A percentile compares a stretch with the other conserved stretches of the same genome.
Conservation (phyloP, 2,888 invertebrate genomes). For the Polymixis lichenea region DNA sequence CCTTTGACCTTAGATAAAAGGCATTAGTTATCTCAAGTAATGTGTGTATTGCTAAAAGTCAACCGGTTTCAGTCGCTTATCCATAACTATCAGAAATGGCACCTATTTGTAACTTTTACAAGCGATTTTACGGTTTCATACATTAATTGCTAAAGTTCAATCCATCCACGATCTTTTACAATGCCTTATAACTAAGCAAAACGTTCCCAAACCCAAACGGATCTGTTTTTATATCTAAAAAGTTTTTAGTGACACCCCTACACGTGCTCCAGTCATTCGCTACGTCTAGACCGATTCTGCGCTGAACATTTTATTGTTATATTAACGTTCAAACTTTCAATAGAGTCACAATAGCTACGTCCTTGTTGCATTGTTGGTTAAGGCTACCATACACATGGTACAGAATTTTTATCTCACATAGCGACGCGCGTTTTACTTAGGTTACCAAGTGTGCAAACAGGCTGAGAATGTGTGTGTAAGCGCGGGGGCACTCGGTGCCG, state of each 20-base stretch:
- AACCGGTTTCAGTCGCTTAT: not conserved
- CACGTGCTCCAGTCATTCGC: conserved; percentile 5
- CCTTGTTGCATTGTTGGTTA: conserved; percentile 20
- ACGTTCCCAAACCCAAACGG: not conserved
- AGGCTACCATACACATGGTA: not conserved
- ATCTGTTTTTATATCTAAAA: not conserved
- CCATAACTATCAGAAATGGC: not conserved
- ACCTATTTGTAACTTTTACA: not conserved
- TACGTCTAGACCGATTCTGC: conserved; percentile 55
- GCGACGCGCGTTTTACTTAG: too few relatives aligned
- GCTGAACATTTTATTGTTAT: conserved; percentile 50
- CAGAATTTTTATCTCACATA: too few relatives aligned
- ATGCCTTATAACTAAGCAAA: conserved; percentile 1
- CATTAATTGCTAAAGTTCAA: too few relatives aligned
- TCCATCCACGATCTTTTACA: not conserved
- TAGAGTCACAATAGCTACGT: conserved; percentile 16
- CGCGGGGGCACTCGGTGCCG: too few relatives aligned
- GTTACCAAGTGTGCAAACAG: too few relatives aligned
- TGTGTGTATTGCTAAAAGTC: not conserved
- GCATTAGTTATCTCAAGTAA: not conserved
- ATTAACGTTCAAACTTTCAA: conserved; percentile 50
- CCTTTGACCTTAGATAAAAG: too few relatives aligned
- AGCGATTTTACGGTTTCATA: too few relatives aligned
- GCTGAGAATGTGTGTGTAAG: too few relatives aligned
- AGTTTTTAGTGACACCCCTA: conserved; percentile 22